Conservation (phyloP, 2,113 vertebrate species). For the Oryzias celebensis region DNA sequence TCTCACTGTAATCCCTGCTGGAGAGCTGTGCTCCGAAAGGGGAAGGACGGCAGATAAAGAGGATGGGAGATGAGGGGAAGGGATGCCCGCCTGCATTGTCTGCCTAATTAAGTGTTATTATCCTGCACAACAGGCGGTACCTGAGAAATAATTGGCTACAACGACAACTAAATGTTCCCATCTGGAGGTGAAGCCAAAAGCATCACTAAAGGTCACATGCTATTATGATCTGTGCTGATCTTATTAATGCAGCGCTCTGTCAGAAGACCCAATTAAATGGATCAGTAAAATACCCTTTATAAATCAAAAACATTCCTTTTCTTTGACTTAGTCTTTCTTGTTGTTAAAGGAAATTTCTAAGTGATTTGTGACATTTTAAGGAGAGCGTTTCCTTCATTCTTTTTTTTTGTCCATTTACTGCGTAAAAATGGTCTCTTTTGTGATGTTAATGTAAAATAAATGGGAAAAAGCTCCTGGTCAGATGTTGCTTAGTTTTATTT, state of each 20-base stretch:
- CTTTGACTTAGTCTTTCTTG: conserved; percentile 42
- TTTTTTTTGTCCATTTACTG: conserved; percentile 18
- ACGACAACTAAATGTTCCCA: conserved; percentile 77
- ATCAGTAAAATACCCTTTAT: conserved; percentile 38
- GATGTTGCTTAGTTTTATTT: too few relatives aligned
- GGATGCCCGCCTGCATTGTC: conserved; percentile 48
- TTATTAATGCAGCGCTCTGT: conserved; percentile 69
- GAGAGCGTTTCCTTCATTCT: conserved; percentile 5
- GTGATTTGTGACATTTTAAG: conserved; percentile 35
- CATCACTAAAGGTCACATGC: conserved; percentile 73
- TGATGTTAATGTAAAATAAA: conserved; percentile 33
- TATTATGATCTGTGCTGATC: conserved; percentile 67
- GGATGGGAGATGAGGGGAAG: conserved; percentile 27
- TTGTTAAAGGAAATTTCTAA: conserved; percentile 30
- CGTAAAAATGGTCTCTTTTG: conserved; percentile 24
- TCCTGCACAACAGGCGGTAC: conserved; percentile 75
- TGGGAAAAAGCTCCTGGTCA: too few relatives aligned
- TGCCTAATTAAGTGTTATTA: conserved; percentile 80
- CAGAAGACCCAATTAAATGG: conserved; percentile 58
- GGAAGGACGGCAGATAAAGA: conserved; percentile 42
- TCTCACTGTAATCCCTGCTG: conserved; percentile 48
- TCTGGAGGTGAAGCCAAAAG: conserved; percentile 74
- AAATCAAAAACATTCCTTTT: conserved; percentile 21
- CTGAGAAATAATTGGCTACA: conserved; percentile 80
- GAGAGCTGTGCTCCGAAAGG: conserved; percentile 45